Evolutionary conservation across 2,113 vertebrate genomes (phyloP).

Genomic region (Salvator merianae): DNA sequence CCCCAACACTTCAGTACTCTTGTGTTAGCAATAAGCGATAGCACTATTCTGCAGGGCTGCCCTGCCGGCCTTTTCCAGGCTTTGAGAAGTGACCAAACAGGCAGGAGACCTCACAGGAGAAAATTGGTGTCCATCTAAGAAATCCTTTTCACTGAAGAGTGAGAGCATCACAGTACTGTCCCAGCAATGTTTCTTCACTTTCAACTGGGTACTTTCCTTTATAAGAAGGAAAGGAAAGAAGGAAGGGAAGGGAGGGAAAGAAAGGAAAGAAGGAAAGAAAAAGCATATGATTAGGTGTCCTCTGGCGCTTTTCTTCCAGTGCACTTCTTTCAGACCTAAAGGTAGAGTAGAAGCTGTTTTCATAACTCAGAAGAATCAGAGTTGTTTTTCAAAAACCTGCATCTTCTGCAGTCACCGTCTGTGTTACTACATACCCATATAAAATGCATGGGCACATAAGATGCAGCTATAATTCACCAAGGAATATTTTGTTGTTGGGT

Average conservation of each 20-base stretch:
- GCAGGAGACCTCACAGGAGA: background rate
- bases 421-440: too few species aligned
- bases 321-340: too few species aligned
- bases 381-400: background rate
- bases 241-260: background rate
- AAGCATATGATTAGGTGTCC: too few species aligned
- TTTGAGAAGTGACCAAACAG: background rate
- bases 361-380: too few species aligned
- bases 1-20: too few species aligned
- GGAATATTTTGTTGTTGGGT: too few species aligned
- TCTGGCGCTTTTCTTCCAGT: background rate
- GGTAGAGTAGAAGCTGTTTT: background rate
- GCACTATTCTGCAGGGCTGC: background rate
- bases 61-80: background rate
- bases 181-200: background rate
- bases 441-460: too few species aligned
- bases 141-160: background rate
- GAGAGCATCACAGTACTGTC: background rate
- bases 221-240: too few species aligned
- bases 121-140: background rate
- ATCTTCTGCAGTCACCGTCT: too few species aligned
- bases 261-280: too few species aligned
- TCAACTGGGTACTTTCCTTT: background rate
- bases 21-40: too few species aligned
- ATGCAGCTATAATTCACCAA: too few species aligned